Evolutionary conservation across 2,888 invertebrate species (phyloP).

Genomic region (Asteroscopus sphinx): DNA sequence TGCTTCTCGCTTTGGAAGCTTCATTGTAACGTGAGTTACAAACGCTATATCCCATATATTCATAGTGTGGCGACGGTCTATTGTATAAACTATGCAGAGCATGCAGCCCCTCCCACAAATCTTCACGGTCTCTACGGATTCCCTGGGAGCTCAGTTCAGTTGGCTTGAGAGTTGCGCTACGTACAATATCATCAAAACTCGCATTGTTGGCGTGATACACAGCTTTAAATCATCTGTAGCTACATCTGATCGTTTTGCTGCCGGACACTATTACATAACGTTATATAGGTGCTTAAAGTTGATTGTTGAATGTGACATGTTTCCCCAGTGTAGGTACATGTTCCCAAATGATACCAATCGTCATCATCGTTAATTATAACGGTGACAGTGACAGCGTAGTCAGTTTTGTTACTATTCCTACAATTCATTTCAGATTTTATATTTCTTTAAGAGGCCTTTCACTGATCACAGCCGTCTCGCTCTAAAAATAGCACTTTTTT

Average conservation of each 20-base stretch:
- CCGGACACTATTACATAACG: constrained; percentile 51
- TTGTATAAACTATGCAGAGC: constrained; percentile 65
- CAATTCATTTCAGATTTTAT: not conserved
- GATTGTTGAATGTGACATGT: constrained; percentile 21
- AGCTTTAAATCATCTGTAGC: constrained; percentile 55
- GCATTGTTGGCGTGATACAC: constrained; percentile 53
- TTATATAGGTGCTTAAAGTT: constrained; percentile 25
- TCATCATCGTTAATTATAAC: constrained; percentile 12
- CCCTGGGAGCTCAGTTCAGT: constrained; percentile 41
- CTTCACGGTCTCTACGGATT: constrained; percentile 52
- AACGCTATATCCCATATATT: constrained; percentile 49
- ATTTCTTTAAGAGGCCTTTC: no score
- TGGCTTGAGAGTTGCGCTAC: constrained; percentile 37
- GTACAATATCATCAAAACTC: constrained; percentile 40
- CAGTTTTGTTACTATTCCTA: constrained; percentile 1
- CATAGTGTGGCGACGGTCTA: constrained; percentile 56
- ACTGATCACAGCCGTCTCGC: no score
- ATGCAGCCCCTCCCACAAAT: constrained; percentile 71
- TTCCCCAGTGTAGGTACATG: constrained; percentile 5
- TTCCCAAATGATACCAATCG: constrained; percentile 2
- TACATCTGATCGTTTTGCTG: constrained; percentile 37
- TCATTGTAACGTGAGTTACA: constrained; percentile 47
- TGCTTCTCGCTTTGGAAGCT: constrained; percentile 59
- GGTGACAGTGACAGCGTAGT: constrained; percentile 24
- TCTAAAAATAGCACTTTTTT: no score